These are phyloP conservation scores for Bryconaethiops microstoma DNA, from an alignment of 2,797 vertebrate species.

Conservation along the genomic window DNA sequence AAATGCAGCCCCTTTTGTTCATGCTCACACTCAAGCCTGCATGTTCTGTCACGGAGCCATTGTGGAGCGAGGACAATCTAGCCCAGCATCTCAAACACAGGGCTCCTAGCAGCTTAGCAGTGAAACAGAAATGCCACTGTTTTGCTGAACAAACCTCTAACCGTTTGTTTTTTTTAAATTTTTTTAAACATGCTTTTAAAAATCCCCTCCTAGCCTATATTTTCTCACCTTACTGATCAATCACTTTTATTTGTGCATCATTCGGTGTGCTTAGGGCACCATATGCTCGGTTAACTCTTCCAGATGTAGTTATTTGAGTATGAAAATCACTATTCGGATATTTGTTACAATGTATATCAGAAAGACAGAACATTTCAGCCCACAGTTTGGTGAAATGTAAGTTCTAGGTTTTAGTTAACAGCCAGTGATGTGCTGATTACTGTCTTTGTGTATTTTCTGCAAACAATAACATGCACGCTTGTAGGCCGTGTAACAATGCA, in stretches of 20 bases:
- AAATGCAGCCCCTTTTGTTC: slow-evolving; percentile 54
- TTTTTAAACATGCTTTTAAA: slow-evolving; percentile 34
- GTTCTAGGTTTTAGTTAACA: too few relatives aligned
- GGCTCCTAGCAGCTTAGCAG: slow-evolving; percentile 52
- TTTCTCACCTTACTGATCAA: background rate
- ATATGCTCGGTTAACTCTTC: too few relatives aligned
- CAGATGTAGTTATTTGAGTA: too few relatives aligned
- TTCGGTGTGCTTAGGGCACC: too few relatives aligned
- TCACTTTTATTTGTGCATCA: background rate
- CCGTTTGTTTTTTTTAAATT: slow-evolving; percentile 28
- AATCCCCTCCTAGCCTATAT: background rate
- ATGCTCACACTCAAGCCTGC: slow-evolving; percentile 41
- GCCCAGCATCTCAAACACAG: slow-evolving; percentile 55
- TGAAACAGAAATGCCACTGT: slow-evolving; percentile 51
- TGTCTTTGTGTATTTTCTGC: too few relatives aligned
- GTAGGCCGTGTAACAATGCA: too few relatives aligned
- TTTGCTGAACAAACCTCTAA: slow-evolving; percentile 34
- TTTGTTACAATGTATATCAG: too few relatives aligned
- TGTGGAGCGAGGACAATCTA: slow-evolving; percentile 52
- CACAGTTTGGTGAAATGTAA: too few relatives aligned
- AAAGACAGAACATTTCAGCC: too few relatives aligned
- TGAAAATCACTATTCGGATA: too few relatives aligned
- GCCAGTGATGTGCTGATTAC: too few relatives aligned
- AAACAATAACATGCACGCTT: too few relatives aligned
- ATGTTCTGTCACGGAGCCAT: slow-evolving; percentile 51